Evolutionary conservation across 2,888 invertebrate genomes (phyloP).

Genomic region (Nemurella pictetii): DNA sequence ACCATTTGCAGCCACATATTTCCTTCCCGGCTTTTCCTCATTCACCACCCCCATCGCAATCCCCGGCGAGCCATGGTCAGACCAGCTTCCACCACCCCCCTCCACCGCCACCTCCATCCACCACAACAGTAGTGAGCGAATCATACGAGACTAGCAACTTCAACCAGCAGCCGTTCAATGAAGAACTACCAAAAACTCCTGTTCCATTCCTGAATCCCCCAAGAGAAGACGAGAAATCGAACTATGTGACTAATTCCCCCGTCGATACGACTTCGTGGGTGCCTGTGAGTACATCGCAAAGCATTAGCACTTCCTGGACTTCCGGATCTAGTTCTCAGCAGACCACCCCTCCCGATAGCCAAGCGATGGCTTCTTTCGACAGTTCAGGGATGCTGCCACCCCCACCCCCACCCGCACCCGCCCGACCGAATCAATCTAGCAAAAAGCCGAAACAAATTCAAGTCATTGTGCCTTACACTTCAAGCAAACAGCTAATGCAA

Average conservation of each 20-base stretch:
- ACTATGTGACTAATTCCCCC: constrained; percentile 4
- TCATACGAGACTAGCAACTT: no score
- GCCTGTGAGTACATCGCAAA: constrained; percentile 2
- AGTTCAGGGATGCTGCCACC: constrained; percentile 42
- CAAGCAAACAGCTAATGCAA: constrained; percentile 60
- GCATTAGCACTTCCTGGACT: constrained; percentile 14
- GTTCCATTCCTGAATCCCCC: constrained; percentile 34
- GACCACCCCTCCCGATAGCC: constrained; percentile 35
- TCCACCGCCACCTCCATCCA: constrained; percentile 29
- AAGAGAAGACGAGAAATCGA: constrained; percentile 1
- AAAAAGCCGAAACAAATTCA: constrained; percentile 69
- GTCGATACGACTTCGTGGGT: constrained; percentile 4
- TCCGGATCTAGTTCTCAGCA: background rate
- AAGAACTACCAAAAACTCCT: constrained; percentile 23
- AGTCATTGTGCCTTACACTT: constrained; percentile 80
- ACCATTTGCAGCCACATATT: constrained; percentile 1
- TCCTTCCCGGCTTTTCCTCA: constrained; percentile 32
- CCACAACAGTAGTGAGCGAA: no score
- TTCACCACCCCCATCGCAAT: background rate
- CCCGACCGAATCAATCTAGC: constrained; percentile 38
- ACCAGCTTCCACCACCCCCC: constrained; percentile 25
- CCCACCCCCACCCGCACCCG: constrained; percentile 28
- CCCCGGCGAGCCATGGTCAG: constrained; percentile 23
- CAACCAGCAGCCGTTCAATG: constrained; percentile 15
- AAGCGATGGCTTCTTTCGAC: constrained; percentile 33